Conservation (phyloP, 2,113 vertebrate species). For the Paramisgurnus dabryanus region DNA sequence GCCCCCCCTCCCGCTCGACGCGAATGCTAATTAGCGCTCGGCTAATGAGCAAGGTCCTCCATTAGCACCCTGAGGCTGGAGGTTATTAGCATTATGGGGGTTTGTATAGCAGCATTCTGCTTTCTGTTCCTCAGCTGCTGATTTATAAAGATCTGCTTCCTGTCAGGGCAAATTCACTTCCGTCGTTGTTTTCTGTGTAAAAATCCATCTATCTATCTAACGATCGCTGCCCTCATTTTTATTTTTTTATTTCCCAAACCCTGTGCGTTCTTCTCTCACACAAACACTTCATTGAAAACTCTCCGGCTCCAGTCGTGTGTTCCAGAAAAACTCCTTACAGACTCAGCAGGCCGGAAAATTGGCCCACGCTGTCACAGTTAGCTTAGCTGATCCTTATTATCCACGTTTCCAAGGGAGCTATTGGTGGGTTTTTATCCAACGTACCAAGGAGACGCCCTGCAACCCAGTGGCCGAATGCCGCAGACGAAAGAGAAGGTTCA, state of each 20-base stretch:
- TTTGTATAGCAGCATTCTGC: slow-evolving; percentile 7
- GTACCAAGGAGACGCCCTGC: slow-evolving; percentile 48
- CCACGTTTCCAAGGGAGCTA: slow-evolving; percentile 89
- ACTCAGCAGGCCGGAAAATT: slow-evolving; percentile 94
- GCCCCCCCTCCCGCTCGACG: slow-evolving; percentile 19
- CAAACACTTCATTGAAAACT: slow-evolving; percentile 52
- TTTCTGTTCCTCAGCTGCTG: background rate
- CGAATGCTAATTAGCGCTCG: slow-evolving; percentile 73
- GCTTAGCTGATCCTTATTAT: slow-evolving; percentile 92
- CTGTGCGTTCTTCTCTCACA: slow-evolving; percentile 20
- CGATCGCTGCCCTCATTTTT: background rate
- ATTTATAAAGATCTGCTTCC: slow-evolving; percentile 24
- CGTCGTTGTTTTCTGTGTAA: slow-evolving; percentile 7
- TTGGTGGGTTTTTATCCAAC: slow-evolving; percentile 63
- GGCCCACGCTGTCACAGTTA: slow-evolving; percentile 93
- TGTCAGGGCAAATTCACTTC: slow-evolving; percentile 6
- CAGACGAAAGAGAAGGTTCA: slow-evolving; percentile 89
- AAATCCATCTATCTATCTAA: background rate
- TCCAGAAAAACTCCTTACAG: slow-evolving; percentile 86
- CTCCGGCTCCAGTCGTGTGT: slow-evolving; percentile 81
- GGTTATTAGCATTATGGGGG: slow-evolving; percentile 75
- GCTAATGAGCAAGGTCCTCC: slow-evolving; percentile 72
- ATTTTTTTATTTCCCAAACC: background rate
- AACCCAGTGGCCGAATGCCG: slow-evolving; percentile 84
- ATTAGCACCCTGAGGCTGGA: slow-evolving; percentile 71